A percentile compares a stretch with the other conserved stretches of the same genome.
Conservation (phyloP, 2,113 vertebrate species). For the Spilogale gracilis region DNA sequence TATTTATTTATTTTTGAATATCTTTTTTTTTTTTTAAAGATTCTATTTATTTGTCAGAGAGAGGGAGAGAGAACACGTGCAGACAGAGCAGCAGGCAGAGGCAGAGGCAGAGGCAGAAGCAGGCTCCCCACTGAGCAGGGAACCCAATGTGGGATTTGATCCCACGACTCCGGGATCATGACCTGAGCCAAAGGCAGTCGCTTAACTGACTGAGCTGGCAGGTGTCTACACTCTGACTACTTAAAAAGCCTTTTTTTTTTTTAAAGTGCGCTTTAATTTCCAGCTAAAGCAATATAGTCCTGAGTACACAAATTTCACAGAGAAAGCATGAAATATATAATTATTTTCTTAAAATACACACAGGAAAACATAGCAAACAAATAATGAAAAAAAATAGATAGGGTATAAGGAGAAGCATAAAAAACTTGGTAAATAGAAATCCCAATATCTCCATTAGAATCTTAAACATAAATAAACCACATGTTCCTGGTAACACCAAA, state of each 20-base stretch:
- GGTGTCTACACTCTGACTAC: too few species aligned
- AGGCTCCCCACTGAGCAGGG: too few species aligned
- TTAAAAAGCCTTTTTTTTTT: too few species aligned
- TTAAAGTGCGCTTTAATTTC: background rate
- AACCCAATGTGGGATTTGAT: too few species aligned
- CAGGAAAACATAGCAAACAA: background rate
- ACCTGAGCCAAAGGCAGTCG: too few species aligned
- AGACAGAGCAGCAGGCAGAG: too few species aligned
- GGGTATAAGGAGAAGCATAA: background rate
- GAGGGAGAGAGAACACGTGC: too few species aligned
- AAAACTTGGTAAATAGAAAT: background rate
- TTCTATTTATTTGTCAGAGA: too few species aligned
- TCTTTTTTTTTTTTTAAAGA: background rate
- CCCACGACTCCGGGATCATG: too few species aligned
- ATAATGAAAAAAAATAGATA: background rate
- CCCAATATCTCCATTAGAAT: background rate
- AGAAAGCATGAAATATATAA: background rate
- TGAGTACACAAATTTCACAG: background rate
- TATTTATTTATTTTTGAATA: background rate
- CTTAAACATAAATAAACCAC: background rate
- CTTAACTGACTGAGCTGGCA: too few species aligned
- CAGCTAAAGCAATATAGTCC: background rate
- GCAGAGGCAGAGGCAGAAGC: too few species aligned
- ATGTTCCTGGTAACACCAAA: background rate
- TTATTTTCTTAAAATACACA: background rate